Conservation (phyloP, 2,113 vertebrate genomes). For the Myiopsitta monachus region DNA sequence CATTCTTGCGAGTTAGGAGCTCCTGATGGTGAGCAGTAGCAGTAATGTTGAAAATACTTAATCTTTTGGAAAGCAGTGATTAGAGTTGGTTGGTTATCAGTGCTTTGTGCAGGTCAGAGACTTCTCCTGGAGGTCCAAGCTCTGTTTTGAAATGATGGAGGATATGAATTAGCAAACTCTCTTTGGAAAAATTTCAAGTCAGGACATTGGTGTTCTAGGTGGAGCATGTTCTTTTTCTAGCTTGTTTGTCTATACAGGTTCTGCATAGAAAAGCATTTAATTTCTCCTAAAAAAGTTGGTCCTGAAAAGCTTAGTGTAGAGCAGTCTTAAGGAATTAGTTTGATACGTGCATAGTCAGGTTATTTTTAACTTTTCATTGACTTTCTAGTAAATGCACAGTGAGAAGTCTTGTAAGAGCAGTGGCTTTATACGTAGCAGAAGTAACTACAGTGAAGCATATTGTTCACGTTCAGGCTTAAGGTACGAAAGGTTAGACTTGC, state of each 20-base stretch:
- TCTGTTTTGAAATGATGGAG: neutral
- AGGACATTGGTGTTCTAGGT: neutral
- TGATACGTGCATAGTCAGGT: neutral
- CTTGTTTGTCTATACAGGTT: neutral
- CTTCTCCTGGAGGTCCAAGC: neutral
- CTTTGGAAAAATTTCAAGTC: neutral
- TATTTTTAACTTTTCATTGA: neutral
- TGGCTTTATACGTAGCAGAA: neutral
- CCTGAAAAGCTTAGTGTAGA: neutral
- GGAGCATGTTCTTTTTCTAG: neutral
- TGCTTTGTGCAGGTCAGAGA: neutral
- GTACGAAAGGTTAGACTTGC: neutral
- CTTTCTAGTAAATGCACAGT: neutral
- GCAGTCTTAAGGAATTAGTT: neutral
- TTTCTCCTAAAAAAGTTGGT: neutral
- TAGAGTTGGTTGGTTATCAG: neutral
- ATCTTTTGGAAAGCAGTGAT: neutral
- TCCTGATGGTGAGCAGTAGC: neutral
- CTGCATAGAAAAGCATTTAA: neutral
- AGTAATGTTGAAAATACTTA: neutral
- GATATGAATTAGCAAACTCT: neutral
- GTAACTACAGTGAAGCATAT: neutral
- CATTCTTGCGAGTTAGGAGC: neutral
- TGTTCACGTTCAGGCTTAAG: neutral
- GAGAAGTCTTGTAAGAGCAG: neutral